Evolutionary conservation across 2,113 vertebrate species (phyloP), one percentile per base, ranked within the genome.

Genomic region (Cnemophilus loriae): DNA sequence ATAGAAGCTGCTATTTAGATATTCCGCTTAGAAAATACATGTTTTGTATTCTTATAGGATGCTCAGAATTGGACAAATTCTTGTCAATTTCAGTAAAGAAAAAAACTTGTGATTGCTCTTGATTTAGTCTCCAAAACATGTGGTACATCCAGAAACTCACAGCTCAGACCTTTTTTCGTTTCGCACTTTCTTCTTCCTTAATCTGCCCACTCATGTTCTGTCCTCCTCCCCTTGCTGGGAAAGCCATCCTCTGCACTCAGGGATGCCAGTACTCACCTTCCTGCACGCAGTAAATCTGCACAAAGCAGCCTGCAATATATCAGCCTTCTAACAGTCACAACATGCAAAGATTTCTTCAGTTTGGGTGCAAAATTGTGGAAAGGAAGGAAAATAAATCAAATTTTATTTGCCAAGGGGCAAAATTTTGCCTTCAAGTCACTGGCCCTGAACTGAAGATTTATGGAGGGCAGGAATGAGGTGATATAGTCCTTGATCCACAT

Each of bases 351-450:
- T 4, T 53, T 68, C 52, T 90, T 71, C 52, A 21, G 12, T 82
- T 91, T 67, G 44, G 33, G 39, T 65, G 73, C 57, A 90, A 79
- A 96, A 89, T 13, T 74, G 50, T 80, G 79, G 69, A 91, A 93
- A 94, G 11, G 64, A 86, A 92, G 74, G 41, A 80, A 93, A 94
- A 91, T 61, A 91, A 97, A 95, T 93, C 30, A 91, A 59, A 89
- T 91, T 61, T 76, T 79, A 74, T 89, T 93, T 95, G 47, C 27
- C 49, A 91, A 90, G 85, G 61, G 47, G 44, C 44, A 91, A 90
- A 94, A 84, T 87, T 91, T 95, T 96, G 20, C 65, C 84, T 93
- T 79, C 37, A 87, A 83, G 55, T 68, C 69, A 74, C 41, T 95
- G 93, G 61, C 76, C 84, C 77, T 84, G 83, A 97, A 82, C 56